phyloP scores from a whole-genome alignment of 2,797 vertebrate genomes.

The Mareca penelope region DNA sequence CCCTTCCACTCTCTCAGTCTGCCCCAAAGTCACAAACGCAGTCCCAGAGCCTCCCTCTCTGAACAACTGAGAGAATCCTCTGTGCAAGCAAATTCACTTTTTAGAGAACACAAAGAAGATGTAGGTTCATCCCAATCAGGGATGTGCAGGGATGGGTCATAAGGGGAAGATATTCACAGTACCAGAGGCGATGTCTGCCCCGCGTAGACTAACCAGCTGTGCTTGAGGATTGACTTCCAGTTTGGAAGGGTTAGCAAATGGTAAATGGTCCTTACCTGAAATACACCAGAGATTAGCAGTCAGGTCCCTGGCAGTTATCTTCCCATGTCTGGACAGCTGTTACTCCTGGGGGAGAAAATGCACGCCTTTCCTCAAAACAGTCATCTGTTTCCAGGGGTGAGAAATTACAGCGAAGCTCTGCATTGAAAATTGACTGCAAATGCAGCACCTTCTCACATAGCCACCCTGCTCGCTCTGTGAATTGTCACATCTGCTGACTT shows the following conservation, averaged over 20 bases:
- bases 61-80: not conserved
- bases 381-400: not conserved
- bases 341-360: not conserved
- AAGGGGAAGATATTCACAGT: not conserved
- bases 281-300: not conserved
- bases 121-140: not conserved
- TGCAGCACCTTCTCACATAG: not conserved
- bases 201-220: not conserved
- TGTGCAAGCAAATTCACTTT: not conserved
- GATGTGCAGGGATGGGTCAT: not conserved
- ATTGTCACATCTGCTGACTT: constrained; percentile 32
- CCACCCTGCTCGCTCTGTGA: not conserved
- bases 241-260: not conserved
- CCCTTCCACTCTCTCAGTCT: not conserved
- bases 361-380: not conserved
- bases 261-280: not conserved
- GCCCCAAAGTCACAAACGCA: not conserved
- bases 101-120: not conserved
- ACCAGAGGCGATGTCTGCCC: not conserved
- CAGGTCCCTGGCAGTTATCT: not conserved
- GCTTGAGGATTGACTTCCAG: not conserved
- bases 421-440: constrained; percentile 12
- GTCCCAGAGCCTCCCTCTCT: not conserved
- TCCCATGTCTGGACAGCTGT: not conserved
- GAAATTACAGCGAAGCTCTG: constrained; percentile 1